Evolutionary conservation across 2,888 invertebrate genomes (phyloP), one percentile per base, ranked within the genome.

Genomic region (Lamproptera curius): DNA sequence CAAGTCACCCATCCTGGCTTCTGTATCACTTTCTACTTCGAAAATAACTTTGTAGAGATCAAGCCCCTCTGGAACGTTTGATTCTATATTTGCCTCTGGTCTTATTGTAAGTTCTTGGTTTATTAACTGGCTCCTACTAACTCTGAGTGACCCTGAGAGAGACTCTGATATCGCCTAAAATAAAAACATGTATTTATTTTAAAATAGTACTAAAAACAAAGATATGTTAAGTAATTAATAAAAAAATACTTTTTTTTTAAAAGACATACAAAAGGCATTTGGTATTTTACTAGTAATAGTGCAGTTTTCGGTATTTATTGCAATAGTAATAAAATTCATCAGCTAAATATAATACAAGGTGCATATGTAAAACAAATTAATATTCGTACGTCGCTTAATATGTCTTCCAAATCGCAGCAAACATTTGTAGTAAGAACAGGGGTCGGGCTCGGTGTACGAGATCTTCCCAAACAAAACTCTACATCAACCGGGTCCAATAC

Each of bases 371-470:
- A 20, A 20, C 31, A 39, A 51, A 54, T 41, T n/a, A 28, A 17
- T 39, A 33, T 62, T 84, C 86, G 75, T 73, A 87, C 87, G 79
- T 87, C 87, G 76, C 76, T 84, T 75, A 87, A 82, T 67, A 87
- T 83, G 82, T 87, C 87, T 66, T 87, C 86, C 72, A 87, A 72
- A 66, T 85, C 85, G 59, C 77, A 78, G 70, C 73, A 73, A 55
- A 74, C 73, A 76, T 76, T 84, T 53, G 82, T 76, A 39, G 73
- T 64, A 56, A 87, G 69, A 50, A 85, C 77, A 43, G 86, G 86
- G 46, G 76, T 59, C 52, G 84, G 83, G 59, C 82, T 82, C 42
- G 76, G 73, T 9, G 76, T 73, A 47, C 71, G 71, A 57, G 80
- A 73, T 63, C 71, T 75, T 67, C 76, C 76, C 53, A 73, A 63